Evolutionary conservation across 2,888 invertebrate genomes (phyloP), one percentile per base, ranked within the genome.

Genomic region (Ophion costatus): DNA sequence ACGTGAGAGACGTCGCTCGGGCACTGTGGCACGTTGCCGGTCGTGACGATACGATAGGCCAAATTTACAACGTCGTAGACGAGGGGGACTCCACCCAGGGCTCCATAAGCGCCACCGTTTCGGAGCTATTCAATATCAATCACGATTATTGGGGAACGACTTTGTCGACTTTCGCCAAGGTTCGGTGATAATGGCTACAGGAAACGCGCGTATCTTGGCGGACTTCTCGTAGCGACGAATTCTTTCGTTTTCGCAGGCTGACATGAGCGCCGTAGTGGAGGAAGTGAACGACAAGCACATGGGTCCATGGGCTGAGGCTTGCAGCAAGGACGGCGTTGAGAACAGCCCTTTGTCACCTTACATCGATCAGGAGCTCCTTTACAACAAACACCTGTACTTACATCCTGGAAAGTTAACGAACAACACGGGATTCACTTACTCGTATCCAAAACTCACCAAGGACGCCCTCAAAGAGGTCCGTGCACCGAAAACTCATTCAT

Each of bases 231-330:
- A 38, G 29, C 22, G 45, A 14, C 2, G 4, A 56, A 45, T 45
- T 11, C 14, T 42, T 20, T 59, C 17, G 80, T 82, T 87, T 91
- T 89, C 92, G 1, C 92, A 97, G 97, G 94, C 95, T 66, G 98
- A 98, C 94, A 96, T 98, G 94, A 95, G 95, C 0, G 95, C 96
- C 10, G 96, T 98, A 6, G 97, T 98, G 0, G 98, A 98, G 89
- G 98, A 98, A 91, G 98, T 98, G 0, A 98, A 98, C 93, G 98
- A 98, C 94, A 98, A 98, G 92, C 98, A 98, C 93, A 95, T 98
- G 94, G 96, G 96, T 0, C 98, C 98, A 22, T 98, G 98, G 98
- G 98, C 98, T 0, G 97, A 97, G 91, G 96, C 97, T 42, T 98
- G 98, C 92, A 95, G 96, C 86, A 94, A 94, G 86, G 96, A 97